phyloP scores from a whole-genome alignment of 2,797 vertebrate species.

The Enteromius fasciolatus region DNA sequence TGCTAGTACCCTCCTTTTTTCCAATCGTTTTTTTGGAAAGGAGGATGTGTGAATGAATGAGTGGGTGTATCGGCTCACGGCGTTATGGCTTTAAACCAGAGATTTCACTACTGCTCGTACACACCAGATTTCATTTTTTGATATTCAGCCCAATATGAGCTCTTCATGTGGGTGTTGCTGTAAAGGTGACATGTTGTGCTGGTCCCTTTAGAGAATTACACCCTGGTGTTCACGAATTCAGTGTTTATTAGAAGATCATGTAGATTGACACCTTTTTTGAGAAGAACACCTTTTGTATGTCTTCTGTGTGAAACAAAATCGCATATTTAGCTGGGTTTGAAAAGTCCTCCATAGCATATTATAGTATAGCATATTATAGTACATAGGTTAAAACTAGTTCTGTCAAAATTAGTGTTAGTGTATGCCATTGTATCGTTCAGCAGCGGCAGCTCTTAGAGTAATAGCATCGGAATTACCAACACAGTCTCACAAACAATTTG shows the following conservation, averaged over 20 bases:
- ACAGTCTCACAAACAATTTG: too few relatives aligned
- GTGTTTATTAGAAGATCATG: not conserved
- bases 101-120: constrained; percentile 22
- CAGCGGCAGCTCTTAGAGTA: too few relatives aligned
- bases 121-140: not conserved
- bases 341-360: not conserved
- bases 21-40: constrained; percentile 10
- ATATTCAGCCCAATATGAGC: not conserved
- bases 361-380: not conserved
- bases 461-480: too few relatives aligned
- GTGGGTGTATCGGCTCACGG: constrained; percentile 48
- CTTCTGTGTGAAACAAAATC: not conserved
- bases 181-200: not conserved
- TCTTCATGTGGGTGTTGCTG: constrained; percentile 11
- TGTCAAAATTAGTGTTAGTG: too few relatives aligned
- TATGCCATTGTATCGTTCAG: too few relatives aligned
- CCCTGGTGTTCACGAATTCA: constrained; percentile 5
- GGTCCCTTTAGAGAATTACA: constrained; percentile 9
- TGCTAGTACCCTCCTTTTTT: constrained; percentile 5
- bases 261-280: not conserved
- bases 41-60: constrained; percentile 55
- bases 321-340: not conserved
- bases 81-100: constrained; percentile 44
- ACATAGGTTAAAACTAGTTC: too few relatives aligned
- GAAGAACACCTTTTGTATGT: not conserved